Evolutionary conservation across 2,888 invertebrate genomes (phyloP).

Genomic region (Tenthredo scrophulariae): DNA sequence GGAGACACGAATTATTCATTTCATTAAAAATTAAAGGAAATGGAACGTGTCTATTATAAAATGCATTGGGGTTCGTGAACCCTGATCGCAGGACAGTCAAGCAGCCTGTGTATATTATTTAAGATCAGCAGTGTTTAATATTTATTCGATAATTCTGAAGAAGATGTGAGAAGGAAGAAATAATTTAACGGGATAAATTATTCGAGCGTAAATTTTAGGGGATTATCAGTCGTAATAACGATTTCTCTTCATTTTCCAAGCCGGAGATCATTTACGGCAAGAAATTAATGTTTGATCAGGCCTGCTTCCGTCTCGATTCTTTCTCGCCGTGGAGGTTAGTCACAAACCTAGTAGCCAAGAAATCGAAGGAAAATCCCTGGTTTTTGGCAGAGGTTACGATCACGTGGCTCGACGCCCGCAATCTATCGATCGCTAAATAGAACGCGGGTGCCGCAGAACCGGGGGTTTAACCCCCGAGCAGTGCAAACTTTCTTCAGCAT

Average conservation of each 20-base stretch:
- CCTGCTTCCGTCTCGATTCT: not conserved
- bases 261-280: not conserved
- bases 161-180: not conserved
- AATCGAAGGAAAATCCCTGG: constrained; percentile 11
- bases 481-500: not conserved
- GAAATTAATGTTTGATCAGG: constrained; percentile 13
- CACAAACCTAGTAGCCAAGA: not conserved
- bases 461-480: not conserved
- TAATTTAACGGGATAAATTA: not conserved
- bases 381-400: constrained; percentile 48
- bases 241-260: not conserved
- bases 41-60: constrained; percentile 4
- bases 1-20: constrained; percentile 2
- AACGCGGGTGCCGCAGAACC: constrained; percentile 42
- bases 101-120: not conserved
- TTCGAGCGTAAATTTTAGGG: not conserved
- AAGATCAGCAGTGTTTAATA: not conserved
- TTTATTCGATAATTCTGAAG: not conserved
- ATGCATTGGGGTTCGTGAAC: constrained; percentile 4
- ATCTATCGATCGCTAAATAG: constrained; percentile 43
- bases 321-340: not conserved
- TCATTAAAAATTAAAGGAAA: constrained; percentile 13
- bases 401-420: constrained; percentile 50
- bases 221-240: not conserved
- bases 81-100: not conserved